Base-by-base conservation (phyloP, 2,113 vertebrate species). In the Lophius piscatorius region DNA sequence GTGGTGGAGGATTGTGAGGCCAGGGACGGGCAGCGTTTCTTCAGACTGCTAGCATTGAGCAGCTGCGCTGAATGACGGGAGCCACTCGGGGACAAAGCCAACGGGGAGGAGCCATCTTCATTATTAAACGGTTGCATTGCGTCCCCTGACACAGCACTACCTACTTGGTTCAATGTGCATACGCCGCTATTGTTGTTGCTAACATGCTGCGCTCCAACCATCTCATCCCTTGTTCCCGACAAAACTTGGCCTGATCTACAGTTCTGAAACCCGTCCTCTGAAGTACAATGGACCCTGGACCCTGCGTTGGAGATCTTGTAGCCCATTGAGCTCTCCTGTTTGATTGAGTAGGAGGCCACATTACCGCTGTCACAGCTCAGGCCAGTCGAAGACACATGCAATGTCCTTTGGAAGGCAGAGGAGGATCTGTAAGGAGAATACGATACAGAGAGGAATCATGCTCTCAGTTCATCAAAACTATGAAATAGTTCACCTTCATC, bases 61-160 rank as follows among this genome's bases (percentile, higher is more conserved):
- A 91, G 90, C 85, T 93, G 93, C 80, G 92, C 91, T 17, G 94
- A 94, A 85, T 95, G 91, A 81, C 83, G 89, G 68, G 92, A 90
- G 80, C 86, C 90, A 26, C 76, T 49, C 44, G 93, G 92, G 64
- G 94, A 92, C 93, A 91, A 91, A 89, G 94, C 86, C 81, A 91
- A 76, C 44, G 90, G 76, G 91, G 91, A 91, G 92, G 94, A 89
- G 92, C 89, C 64, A 81, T 94, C 89, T 91, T 93, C 93, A 93
- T 95, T 94, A 94, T 94, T 95, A 93, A 96, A 94, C 71, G 92
- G 82, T 86, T 92, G 94, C 46, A 92, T 88, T 62, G 91, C 82
- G 65, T 92, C 92, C 76, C 85, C 86, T 74, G 89, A 91, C 87
- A 92, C 86, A 59, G 88, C 89, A 52, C 84, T 89, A 78, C 86